Evolutionary conservation across 1,140 invertebrate genomes (phyloP).

Genomic region (Cydia amplana): DNA sequence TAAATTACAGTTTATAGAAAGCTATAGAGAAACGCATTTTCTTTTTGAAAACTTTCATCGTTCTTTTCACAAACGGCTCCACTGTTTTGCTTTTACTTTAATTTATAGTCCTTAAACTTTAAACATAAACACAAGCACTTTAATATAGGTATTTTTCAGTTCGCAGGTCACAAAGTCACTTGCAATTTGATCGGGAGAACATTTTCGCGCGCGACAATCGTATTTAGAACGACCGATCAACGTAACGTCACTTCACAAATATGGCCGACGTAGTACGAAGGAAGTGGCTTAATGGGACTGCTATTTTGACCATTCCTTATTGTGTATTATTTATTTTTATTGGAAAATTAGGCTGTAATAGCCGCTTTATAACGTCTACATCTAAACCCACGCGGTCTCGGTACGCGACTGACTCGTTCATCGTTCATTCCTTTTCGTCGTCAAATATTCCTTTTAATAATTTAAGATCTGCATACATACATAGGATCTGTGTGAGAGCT

Average conservation of each 20-base stretch:
- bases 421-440: slow-evolving; percentile 58
- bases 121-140: slow-evolving; percentile 12
- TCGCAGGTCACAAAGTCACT: slow-evolving; percentile 46
- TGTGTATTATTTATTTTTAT: slow-evolving; percentile 71
- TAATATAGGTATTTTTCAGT: slow-evolving; percentile 11
- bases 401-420: slow-evolving; percentile 55
- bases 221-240: slow-evolving; percentile 52
- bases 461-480: slow-evolving; percentile 68
- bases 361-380: slow-evolving; percentile 52
- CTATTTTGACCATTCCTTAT: slow-evolving; percentile 61
- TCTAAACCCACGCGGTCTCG: slow-evolving; percentile 64
- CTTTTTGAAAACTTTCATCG: slow-evolving; percentile 77
- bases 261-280: slow-evolving; percentile 51
- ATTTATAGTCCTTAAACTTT: slow-evolving; percentile 37
- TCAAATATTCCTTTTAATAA: slow-evolving; percentile 76
- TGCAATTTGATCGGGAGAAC: slow-evolving; percentile 43
- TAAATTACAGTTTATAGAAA: slow-evolving; percentile 45
- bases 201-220: slow-evolving; percentile 57
- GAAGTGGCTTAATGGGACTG: slow-evolving; percentile 48
- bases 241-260: slow-evolving; percentile 51
- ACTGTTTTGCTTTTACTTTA: slow-evolving; percentile 49
- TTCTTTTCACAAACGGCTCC: slow-evolving; percentile 75
- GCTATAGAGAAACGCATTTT: slow-evolving; percentile 74
- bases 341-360: slow-evolving; percentile 72
- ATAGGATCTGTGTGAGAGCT: slow-evolving; percentile 55